Percentiles rank a stretch among this genome's conserved stretches.
These are phyloP conservation scores for Corythaixoides concolor DNA, from an alignment of 2,113 vertebrate species.

Conservation along the genomic window DNA sequence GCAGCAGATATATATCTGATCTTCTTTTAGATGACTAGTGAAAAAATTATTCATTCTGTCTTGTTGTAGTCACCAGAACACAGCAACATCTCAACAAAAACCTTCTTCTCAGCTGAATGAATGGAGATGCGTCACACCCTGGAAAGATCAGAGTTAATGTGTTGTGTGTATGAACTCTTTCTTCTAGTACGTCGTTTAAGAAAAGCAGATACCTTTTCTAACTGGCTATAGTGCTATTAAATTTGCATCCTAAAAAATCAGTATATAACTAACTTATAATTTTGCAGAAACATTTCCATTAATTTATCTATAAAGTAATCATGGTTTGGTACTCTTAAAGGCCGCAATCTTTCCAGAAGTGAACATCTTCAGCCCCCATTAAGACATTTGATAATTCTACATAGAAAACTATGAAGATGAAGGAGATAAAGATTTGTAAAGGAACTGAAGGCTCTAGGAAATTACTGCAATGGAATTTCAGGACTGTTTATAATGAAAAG, in stretches of 20 bases:
- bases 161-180: background rate
- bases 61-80: background rate
- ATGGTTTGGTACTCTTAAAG: background rate
- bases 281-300: background rate
- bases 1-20: background rate
- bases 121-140: background rate
- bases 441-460: background rate
- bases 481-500: background rate
- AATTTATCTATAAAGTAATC: background rate
- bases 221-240: background rate
- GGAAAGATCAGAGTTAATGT: background rate
- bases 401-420: background rate
- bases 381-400: background rate
- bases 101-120: background rate
- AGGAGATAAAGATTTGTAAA: background rate
- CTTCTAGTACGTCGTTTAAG: background rate
- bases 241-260: fast-evolving
- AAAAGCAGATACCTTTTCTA: background rate
- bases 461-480: background rate
- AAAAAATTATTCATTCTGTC: background rate
- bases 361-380: background rate
- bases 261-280: background rate
- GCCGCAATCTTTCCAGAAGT: background rate
- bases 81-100: background rate
- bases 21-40: background rate